These are phyloP conservation scores for Mesochorus sp. DNA, from an alignment of 2,888 invertebrate species.

Conservation along the genomic window DNA sequence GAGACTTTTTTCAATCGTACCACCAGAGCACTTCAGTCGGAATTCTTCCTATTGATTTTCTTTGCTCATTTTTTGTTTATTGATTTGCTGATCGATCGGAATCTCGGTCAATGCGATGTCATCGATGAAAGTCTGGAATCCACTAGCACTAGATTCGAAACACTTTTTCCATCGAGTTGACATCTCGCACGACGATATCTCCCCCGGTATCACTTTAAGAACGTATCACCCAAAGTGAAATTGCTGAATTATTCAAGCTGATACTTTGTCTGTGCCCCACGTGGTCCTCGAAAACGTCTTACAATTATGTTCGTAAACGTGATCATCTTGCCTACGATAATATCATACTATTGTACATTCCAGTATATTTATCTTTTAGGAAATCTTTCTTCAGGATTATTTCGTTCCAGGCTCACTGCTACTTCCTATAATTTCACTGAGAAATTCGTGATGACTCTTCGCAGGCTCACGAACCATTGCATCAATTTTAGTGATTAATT, in stretches of 20 bases:
- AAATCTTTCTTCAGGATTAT: not conserved
- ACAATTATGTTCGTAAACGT: slow-evolving; percentile 2
- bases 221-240: slow-evolving; percentile 14
- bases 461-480: not conserved
- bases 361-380: not conserved
- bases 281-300: slow-evolving; percentile 47
- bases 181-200: slow-evolving; percentile 31
- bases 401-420: not conserved
- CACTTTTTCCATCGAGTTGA: not conserved
- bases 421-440: not conserved
- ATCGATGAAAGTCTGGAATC: not conserved
- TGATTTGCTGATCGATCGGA: slow-evolving; percentile 6
- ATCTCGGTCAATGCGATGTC: not conserved
- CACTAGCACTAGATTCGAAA: slow-evolving; percentile 1
- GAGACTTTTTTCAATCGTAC: not conserved
- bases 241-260: slow-evolving; percentile 36
- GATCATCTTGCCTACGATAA: slow-evolving; percentile 5
- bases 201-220: slow-evolving; percentile 15
- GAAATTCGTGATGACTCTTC: not conserved
- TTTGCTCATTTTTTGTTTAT: not conserved
- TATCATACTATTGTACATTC: not conserved
- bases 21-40: not conserved
- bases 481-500: not conserved
- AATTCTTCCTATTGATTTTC: not conserved
- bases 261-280: slow-evolving; percentile 44